Base-by-base conservation (phyloP, 2,888 invertebrate species). In the Aporophyla lueneburgensis region DNA sequence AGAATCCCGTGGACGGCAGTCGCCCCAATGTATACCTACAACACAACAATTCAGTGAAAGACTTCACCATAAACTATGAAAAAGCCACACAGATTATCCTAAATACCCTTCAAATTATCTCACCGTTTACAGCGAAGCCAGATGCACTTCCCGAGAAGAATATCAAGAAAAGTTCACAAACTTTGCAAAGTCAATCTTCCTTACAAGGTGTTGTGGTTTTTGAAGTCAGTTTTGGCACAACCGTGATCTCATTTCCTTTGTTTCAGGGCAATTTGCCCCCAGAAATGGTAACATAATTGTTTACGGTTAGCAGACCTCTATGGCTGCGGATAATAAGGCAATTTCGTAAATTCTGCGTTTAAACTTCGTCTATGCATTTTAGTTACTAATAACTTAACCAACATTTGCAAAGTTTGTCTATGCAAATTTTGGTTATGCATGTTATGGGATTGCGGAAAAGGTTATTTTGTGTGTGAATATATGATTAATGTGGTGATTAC, bases 211-310 rank as follows among this genome's bases (percentile, higher is more conserved):
- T 83, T 92, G 94, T 79, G 93, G 93, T 94, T 91, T 90, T 77
- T 80, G 81, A 59, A n/a, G 74, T 85, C 62, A 27, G 54, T 69
- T 87, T 85, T 77, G 86, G 85, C 76, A 71, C 77, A 86, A 71
- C 83, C 87, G 83, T 92, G 91, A 90, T 91, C 93, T 92, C 92
- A 91, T 91, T 92, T 88, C 87, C 92, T 93, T 94, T 93, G 94
- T 94, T 90, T 82, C 81, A 80, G 71, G 80, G 89, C 83, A 92
- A 94, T 93, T 93, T 93, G 84, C 86, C 74, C 86, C 90, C 65
- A 88, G 90, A 91, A 93, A 81, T 89, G 90, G 92, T 82, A 86
- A 81, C 71, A 86, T 87, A 88, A 91, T 89, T 87, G 78, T 71
- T 51, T 40, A 65, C 66, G 40, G 71, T 82, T 83, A 80, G 21